A percentile compares a stretch with the other conserved stretches of the same genome.
Conservation (phyloP, 1,140 invertebrate genomes). For the Diorhabda elongata region DNA sequence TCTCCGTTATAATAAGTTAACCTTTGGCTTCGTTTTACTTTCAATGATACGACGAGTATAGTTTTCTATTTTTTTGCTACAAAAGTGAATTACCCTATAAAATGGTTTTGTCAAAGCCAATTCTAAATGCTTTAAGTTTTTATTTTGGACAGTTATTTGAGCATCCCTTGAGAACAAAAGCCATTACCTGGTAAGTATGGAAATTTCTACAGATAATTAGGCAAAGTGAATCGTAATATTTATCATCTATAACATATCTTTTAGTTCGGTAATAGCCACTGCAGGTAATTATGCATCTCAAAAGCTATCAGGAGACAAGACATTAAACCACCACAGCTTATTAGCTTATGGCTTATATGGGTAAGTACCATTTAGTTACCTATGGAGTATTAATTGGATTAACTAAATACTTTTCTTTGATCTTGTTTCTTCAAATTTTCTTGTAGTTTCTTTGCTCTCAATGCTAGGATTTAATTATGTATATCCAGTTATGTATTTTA, state of each 20-base stretch:
- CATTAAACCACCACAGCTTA: slow-evolving; percentile 59
- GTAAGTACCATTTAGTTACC: slow-evolving; percentile 45
- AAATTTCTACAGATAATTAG: not conserved
- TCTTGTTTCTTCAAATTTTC: not conserved
- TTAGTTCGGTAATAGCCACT: slow-evolving; percentile 58
- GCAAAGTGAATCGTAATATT: too few species aligned
- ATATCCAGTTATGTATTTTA: too few species aligned
- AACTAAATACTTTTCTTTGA: slow-evolving; percentile 15
- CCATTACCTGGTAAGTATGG: slow-evolving; percentile 62
- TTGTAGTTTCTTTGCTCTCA: too few species aligned
- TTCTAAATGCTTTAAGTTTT: slow-evolving; percentile 58
- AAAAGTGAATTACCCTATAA: slow-evolving; percentile 12
- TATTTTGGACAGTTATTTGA: slow-evolving; percentile 68
- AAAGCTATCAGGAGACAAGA: slow-evolving; percentile 55
- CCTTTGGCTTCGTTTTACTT: slow-evolving; percentile 7
- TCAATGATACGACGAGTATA: not conserved
- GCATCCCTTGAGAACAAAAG: slow-evolving; percentile 67
- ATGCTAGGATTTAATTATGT: too few species aligned
- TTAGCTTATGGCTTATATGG: slow-evolving; percentile 68
- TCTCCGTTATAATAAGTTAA: not conserved
- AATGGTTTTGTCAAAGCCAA: slow-evolving; percentile 68
- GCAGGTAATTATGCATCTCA: slow-evolving; percentile 65
- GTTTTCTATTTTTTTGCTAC: not conserved
- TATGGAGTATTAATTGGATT: not conserved
- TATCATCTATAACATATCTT: slow-evolving; percentile 27